Percentiles rank a stretch among this genome's conserved stretches.
Conservation (phyloP, 2,888 invertebrate genomes). For the Aporophyla lueneburgensis region DNA sequence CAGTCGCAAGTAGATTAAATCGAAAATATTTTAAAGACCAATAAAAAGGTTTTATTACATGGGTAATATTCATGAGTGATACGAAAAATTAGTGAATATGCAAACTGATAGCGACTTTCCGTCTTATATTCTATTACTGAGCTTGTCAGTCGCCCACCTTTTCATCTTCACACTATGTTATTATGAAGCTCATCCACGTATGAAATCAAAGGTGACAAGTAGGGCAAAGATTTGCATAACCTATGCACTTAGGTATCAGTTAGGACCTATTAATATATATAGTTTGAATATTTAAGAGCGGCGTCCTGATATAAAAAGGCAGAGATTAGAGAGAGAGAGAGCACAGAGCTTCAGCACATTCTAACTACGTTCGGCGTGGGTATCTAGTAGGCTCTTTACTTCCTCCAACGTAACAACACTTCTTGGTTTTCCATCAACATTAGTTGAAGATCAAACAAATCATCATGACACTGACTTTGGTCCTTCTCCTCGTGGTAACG, state of each 20-base stretch:
- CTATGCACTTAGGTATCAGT: conserved; percentile 19
- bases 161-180: background rate
- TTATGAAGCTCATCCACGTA: conserved; percentile 17
- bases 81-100: background rate
- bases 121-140: background rate
- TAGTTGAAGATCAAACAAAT: background rate
- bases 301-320: too few species aligned
- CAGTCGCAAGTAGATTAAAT: conserved; percentile 13
- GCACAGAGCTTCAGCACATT: conserved; percentile 40
- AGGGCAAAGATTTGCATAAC: conserved; percentile 34
- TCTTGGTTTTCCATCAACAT: background rate
- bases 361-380: conserved; percentile 1
- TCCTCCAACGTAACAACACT: background rate
- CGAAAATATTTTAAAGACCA: background rate
- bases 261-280: conserved; percentile 8
- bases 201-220: conserved; percentile 42
- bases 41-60: background rate
- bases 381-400: background rate
- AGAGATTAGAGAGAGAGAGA: too few species aligned
- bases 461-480: conserved; percentile 41
- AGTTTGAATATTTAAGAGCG: conserved; percentile 47
- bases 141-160: background rate
- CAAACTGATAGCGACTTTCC: background rate
- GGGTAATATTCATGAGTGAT: background rate
- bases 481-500: conserved; percentile 20